A percentile compares a stretch with the other conserved stretches of the same genome.
These are phyloP conservation scores for Carabus problematicus DNA, from an alignment of 2,888 invertebrate species.

Conservation along the genomic window DNA sequence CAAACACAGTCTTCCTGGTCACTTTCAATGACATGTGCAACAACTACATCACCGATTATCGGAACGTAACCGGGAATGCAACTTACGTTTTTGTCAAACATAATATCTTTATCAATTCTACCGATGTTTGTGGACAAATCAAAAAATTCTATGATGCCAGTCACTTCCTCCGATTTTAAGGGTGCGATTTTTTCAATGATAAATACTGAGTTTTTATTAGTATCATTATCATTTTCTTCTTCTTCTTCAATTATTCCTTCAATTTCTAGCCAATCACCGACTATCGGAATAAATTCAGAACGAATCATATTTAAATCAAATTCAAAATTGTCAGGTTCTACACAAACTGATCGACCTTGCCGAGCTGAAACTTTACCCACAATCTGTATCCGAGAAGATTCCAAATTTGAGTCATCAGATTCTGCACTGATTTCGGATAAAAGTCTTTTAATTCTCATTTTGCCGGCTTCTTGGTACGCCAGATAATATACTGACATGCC, in stretches of 20 bases:
- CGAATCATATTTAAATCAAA: constrained; percentile 69
- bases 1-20: constrained; percentile 66
- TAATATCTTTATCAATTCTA: constrained; percentile 66
- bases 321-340: constrained; percentile 64
- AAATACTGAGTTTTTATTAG: background rate
- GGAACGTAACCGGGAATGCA: constrained; percentile 65
- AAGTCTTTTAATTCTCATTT: constrained; percentile 60
- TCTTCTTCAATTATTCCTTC: constrained; percentile 69
- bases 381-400: too few species aligned
- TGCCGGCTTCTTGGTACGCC: constrained; percentile 47
- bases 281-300: constrained; percentile 70
- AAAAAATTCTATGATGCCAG: constrained; percentile 62
- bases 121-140: constrained; percentile 59
- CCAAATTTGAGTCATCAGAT: constrained; percentile 52
- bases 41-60: constrained; percentile 67
- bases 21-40: constrained; percentile 76
- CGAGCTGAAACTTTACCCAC: constrained; percentile 58
- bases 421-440: constrained; percentile 61
- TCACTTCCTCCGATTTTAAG: constrained; percentile 64
- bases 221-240: constrained; percentile 50
- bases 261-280: constrained; percentile 74
- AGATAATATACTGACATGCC: constrained; percentile 64
- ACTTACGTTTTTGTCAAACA: constrained; percentile 64
- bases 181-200: constrained; percentile 68
- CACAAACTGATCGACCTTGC: constrained; percentile 56